phyloP scores from a whole-genome alignment of 2,888 invertebrate genomes.

The Phortica okadai region DNA sequence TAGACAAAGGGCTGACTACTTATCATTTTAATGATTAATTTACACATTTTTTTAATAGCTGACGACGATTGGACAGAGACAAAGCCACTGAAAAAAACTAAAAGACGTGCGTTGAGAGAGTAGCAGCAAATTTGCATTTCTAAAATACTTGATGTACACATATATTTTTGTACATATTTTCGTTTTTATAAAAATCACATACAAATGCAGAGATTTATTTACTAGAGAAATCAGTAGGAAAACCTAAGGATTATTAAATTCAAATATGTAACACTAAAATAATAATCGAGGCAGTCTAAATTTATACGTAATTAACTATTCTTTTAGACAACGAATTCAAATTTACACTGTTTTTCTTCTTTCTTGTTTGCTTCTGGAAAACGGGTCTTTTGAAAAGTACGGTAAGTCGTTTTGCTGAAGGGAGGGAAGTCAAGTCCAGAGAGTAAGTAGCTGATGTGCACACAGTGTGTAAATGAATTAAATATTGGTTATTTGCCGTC shows the following conservation, averaged over 20 bases:
- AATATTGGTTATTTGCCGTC: too few relatives aligned
- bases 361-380: too few relatives aligned
- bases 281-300: conserved; percentile 5
- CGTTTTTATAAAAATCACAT: conserved; percentile 23
- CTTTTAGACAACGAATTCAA: too few relatives aligned
- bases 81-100: conserved; percentile 10
- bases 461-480: too few relatives aligned
- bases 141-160: conserved; percentile 1
- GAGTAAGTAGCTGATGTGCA: too few relatives aligned
- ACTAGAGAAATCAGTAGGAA: not conserved
- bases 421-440: too few relatives aligned
- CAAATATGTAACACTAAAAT: not conserved
- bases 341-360: too few relatives aligned
- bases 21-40: not conserved
- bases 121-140: not conserved
- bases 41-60: not conserved
- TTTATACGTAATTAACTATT: too few relatives aligned
- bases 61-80: conserved; percentile 15
- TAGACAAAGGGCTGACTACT: not conserved
- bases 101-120: conserved; percentile 7
- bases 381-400: too few relatives aligned
- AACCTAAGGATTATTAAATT: conserved; percentile 9
- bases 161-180: conserved; percentile 19
- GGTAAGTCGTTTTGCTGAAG: too few relatives aligned
- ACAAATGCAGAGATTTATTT: conserved; percentile 22